Evolutionary conservation across 2,888 invertebrate species (phyloP), one percentile per base, ranked within the genome.

Genomic region (Synanthedon tipuliformis): DNA sequence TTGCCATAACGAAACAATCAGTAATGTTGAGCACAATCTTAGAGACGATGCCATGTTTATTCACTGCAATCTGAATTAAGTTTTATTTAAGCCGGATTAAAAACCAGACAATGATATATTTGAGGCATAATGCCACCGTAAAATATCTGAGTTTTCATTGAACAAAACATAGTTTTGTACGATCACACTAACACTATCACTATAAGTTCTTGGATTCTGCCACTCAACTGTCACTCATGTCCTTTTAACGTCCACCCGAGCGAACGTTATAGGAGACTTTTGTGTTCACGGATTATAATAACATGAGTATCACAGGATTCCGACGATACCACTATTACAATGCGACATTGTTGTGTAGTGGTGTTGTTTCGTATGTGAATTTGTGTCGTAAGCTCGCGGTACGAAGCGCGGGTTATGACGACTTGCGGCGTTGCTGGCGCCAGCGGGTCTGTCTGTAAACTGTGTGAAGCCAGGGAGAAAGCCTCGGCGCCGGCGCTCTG

Each of bases 401-500:
- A 56, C 59, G 52, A 59, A 54, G 64, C 57, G 65, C 66, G 68
- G 65, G 7, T 34, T 34, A 34, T 34, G 3, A 34, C 66, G 68
- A 69, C 67, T 68, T 74, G 65, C 69, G 69, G 70, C 70, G 73
- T 67, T 69, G 77, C 73, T 74, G 84, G 84, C 85, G 75, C 76
- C 77, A 73, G 73, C 81, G 76, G 77, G 85, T 82, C 73, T 75
- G 68, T 56, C 61, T 69, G 71, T 68, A 73, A 68, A 73, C 73
- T 72, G 78, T 71, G 72, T 67, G 66, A 68, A 69, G 66, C 71
- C 74, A 71, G 73, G 70, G 76, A 73, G 70, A 67, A 69, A 27
- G 50, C 65, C 73, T 65, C 69, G 74, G 85, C 86, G 85, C 85
- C 85, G 84, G 85, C 86, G 86, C 85, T 63, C 80, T 82, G 69